Conservation (phyloP, 2,113 vertebrate species). For the Aphyosemion australe region DNA sequence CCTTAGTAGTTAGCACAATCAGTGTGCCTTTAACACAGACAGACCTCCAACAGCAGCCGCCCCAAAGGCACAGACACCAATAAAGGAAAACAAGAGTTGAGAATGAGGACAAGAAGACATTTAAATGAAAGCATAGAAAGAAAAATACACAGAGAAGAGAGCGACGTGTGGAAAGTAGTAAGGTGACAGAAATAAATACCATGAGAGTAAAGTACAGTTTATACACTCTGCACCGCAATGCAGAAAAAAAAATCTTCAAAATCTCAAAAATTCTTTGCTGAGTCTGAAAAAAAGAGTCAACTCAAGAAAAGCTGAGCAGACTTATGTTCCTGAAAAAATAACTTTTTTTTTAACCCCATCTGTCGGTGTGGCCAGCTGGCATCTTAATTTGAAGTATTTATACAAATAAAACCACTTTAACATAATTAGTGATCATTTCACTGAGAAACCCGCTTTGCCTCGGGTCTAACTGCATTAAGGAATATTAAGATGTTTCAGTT, state of each 20-base stretch:
- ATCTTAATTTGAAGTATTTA: too few relatives aligned
- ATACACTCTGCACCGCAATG: background rate
- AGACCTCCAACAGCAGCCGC: constrained; percentile 48
- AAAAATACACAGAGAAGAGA: background rate
- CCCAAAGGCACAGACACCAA: constrained; percentile 49
- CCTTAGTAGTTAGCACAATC: too few relatives aligned
- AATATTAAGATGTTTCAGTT: too few relatives aligned
- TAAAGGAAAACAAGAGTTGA: background rate
- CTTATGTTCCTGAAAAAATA: background rate
- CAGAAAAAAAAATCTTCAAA: background rate
- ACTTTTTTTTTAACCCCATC: background rate
- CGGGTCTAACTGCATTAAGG: too few relatives aligned
- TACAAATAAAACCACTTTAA: too few relatives aligned
- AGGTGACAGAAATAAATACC: background rate
- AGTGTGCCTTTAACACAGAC: constrained; percentile 27
- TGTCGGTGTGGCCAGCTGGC: background rate
- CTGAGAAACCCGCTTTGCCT: too few relatives aligned
- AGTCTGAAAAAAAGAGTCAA: too few relatives aligned
- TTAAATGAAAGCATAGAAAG: background rate
- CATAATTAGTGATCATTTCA: too few relatives aligned
- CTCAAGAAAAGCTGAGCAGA: too few relatives aligned
- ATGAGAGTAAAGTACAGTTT: constrained; percentile 1
- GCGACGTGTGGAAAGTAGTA: background rate
- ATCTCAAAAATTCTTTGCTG: background rate
- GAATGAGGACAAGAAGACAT: background rate